phyloP scores from a whole-genome alignment of 2,113 vertebrate species.

The Chamaea fasciata region DNA sequence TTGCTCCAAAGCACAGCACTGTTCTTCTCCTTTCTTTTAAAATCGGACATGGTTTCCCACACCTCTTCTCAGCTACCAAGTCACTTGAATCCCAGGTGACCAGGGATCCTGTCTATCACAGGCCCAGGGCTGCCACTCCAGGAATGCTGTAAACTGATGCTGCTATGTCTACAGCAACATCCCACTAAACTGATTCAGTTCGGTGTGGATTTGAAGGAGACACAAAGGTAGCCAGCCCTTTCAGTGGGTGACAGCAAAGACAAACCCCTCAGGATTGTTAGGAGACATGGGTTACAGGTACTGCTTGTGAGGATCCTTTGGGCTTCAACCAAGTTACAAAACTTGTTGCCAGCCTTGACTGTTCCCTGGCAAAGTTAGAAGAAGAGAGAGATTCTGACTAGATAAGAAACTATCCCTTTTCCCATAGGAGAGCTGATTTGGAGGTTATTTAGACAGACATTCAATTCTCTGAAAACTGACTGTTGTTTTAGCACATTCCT shows the following conservation, averaged over 20 bases:
- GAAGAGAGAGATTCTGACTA: not conserved
- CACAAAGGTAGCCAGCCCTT: not conserved
- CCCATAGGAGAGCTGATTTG: not conserved
- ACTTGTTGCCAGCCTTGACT: not conserved
- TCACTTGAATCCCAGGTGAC: not conserved
- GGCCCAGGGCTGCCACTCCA: not conserved
- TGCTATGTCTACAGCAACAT: not conserved
- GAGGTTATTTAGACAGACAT: slow-evolving; percentile 1
- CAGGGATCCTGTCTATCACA: not conserved
- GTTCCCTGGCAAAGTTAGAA: not conserved
- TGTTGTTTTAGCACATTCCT: not conserved
- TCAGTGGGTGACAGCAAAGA: not conserved
- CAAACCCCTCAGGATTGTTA: not conserved
- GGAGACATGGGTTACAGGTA: not conserved
- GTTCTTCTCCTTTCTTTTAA: not conserved
- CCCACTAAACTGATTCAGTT: not conserved
- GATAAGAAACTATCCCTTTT: not conserved
- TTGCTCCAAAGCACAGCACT: not conserved
- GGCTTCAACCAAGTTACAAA: not conserved
- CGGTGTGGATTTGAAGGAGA: not conserved
- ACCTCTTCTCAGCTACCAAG: not conserved
- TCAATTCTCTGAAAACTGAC: not conserved
- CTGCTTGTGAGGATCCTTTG: fast-evolving
- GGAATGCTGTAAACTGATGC: not conserved
- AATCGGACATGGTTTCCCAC: fast-evolving